Base-by-base conservation (phyloP, 2,113 vertebrate species). In the Alouatta palliata region DNA sequence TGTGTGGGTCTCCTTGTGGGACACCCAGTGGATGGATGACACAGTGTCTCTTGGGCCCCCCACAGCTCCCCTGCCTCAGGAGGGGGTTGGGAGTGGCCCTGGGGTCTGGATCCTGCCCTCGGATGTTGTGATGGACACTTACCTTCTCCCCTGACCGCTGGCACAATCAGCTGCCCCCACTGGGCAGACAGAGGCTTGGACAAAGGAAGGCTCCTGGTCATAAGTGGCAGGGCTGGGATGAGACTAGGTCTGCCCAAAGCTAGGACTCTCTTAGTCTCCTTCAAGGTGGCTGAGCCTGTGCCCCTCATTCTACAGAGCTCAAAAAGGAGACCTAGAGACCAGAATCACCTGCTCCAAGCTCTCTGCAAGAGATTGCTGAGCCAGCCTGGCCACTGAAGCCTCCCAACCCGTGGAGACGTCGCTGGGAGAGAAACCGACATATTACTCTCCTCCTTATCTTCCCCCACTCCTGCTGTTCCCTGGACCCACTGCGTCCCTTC, bases 161-260 rank as follows among this genome's bases (percentile, higher is more conserved):
- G 73, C 19, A 25, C 5, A 13, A 3, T 23, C 3, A 5, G 27
- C 27, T 0, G 1, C 5, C 2, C 19, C 2, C 19, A 2, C 1
- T 9, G 54, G 35, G 54, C 54, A n/a, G 35, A 49, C 37, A 1
- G 35, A 35, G 6, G 6, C 64, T 35, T 2, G 8, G 47, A 92
- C 47, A 21, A 40, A 77, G 79, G 83, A 70, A 47, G 14, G 64
- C 37, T 13, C 12, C 0, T 0, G 5, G 27, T 58, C 37, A n/a
- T 45, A 14, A 25, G 54, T 16, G 13, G 30, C 6, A 61, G 49
- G 12, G 35, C 43, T 68, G 35, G 20, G 21, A 6, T 1, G 40
- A 37, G 79, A 49, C 20, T 32, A 47, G 32, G 49, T 52, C 49
- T 30, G 35, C 40, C 14, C 49, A 27, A 68, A 77, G 49, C 8